Evolutionary conservation across 2,888 invertebrate genomes (phyloP).

Genomic region (Gerosis bhagava): DNA sequence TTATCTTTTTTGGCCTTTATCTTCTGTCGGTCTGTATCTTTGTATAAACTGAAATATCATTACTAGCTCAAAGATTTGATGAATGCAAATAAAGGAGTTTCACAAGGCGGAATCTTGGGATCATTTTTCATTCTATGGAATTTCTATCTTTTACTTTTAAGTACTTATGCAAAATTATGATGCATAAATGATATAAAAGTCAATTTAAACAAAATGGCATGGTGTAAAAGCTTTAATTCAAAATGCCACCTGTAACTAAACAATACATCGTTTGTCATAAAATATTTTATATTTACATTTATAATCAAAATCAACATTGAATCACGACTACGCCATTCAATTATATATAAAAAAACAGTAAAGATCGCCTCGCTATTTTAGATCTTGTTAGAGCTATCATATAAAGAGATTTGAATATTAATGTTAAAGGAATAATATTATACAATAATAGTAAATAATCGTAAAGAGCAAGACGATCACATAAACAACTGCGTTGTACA

Average conservation of each 20-base stretch:
- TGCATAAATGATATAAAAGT: too few species aligned
- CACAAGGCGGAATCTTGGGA: background rate
- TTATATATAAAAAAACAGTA: slow-evolving; percentile 9
- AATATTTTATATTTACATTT: slow-evolving; percentile 29
- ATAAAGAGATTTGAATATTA: background rate
- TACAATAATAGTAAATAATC: slow-evolving; percentile 19
- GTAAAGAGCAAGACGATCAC: slow-evolving; percentile 47
- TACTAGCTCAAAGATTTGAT: too few species aligned
- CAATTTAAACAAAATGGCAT: too few species aligned
- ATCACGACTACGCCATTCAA: slow-evolving; percentile 37
- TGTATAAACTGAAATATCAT: too few species aligned
- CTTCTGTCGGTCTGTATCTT: too few species aligned
- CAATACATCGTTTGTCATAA: background rate
- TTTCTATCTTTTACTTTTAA: too few species aligned
- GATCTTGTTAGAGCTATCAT: background rate
- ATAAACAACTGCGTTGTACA: slow-evolving; percentile 36
- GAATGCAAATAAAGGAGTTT: background rate
- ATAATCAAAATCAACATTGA: slow-evolving; percentile 39
- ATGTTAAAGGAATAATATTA: slow-evolving; percentile 3
- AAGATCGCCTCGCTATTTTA: slow-evolving; percentile 38
- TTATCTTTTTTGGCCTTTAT: background rate
- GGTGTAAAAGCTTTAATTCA: background rate
- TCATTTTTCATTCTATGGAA: too few species aligned
- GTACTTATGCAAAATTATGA: too few species aligned
- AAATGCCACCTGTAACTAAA: slow-evolving; percentile 10